Percentiles rank a stretch among this genome's conserved stretches.
phyloP scores from a whole-genome alignment of 2,113 vertebrate genomes.

The Mirza zaza region DNA sequence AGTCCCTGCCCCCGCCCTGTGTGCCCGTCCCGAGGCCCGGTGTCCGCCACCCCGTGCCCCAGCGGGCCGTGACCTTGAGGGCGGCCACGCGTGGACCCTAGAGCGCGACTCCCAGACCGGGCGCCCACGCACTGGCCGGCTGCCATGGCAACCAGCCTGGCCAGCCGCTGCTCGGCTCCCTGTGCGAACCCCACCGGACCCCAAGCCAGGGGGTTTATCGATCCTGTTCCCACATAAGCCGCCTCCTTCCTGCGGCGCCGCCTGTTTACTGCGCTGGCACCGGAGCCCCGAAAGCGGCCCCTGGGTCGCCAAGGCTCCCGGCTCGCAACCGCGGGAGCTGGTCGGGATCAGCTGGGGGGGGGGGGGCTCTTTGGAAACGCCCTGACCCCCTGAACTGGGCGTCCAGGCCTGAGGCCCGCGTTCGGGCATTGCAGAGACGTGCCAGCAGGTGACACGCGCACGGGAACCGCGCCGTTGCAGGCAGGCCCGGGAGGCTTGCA shows the following conservation, averaged over 20 bases:
- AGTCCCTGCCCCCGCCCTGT: not conserved
- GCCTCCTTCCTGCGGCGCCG: not conserved
- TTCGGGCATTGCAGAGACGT: not conserved
- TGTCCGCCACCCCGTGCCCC: not conserved
- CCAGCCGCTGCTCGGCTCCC: not conserved
- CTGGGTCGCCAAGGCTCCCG: rapidly evolving
- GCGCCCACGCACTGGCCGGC: not conserved
- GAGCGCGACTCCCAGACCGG: not conserved
- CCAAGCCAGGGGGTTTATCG: not conserved
- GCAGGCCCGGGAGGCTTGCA: not conserved
- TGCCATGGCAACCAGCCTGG: not conserved
- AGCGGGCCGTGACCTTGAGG: not conserved
- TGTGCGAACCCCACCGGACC: not conserved
- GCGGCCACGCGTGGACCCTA: not conserved
- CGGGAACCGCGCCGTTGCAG: not conserved
- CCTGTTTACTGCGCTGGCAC: not conserved
- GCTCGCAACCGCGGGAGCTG: not conserved
- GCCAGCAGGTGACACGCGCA: not conserved
- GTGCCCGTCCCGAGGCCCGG: not conserved
- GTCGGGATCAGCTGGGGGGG: not conserved
- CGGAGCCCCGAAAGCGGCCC: not conserved
- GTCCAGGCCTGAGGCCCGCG: not conserved
- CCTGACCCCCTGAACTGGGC: not conserved
- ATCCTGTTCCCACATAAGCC: not conserved
- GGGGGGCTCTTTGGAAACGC: not conserved